Conservation (phyloP, 2,113 vertebrate species). For the Rhizomys pruinosus region DNA sequence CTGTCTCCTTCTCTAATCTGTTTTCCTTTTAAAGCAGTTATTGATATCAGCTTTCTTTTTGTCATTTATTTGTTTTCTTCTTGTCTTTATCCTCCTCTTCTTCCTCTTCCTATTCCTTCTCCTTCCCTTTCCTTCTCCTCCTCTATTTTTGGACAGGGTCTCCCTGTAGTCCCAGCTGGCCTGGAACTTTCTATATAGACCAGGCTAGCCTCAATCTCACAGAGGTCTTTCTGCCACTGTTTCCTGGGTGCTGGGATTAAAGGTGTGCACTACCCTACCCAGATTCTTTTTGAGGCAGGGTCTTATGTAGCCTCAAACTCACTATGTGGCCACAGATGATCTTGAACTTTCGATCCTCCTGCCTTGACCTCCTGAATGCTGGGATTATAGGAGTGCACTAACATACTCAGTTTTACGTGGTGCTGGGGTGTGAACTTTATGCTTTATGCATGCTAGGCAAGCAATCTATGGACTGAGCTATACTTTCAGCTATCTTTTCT, state of each 20-base stretch:
- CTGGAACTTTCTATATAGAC: not conserved
- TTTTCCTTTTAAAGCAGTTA: conserved; percentile 54
- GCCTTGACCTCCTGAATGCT: not conserved
- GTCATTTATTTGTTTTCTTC: too few relatives aligned
- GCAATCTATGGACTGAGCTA: not conserved
- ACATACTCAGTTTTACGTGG: not conserved
- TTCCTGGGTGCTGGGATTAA: not conserved
- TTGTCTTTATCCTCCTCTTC: too few relatives aligned
- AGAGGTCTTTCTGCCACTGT: too few relatives aligned
- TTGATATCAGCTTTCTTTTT: not conserved
- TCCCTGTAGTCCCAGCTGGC: not conserved
- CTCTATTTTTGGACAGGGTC: not conserved
- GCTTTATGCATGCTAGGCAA: not conserved
- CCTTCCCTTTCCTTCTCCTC: not conserved
- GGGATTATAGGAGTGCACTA: not conserved
- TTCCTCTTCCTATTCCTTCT: too few relatives aligned
- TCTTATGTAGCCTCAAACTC: not conserved
- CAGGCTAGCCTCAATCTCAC: not conserved
- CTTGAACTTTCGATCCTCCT: not conserved
- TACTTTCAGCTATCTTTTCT: not conserved
- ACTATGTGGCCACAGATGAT: not conserved
- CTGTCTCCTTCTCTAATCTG: not conserved
- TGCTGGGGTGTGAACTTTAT: not conserved
- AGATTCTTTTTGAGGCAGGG: too few relatives aligned
- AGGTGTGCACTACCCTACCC: not conserved